A percentile compares a stretch with the other conserved stretches of the same genome.
These are phyloP conservation scores for Cettia cetti DNA, from an alignment of 2,113 vertebrate species.

Conservation along the genomic window DNA sequence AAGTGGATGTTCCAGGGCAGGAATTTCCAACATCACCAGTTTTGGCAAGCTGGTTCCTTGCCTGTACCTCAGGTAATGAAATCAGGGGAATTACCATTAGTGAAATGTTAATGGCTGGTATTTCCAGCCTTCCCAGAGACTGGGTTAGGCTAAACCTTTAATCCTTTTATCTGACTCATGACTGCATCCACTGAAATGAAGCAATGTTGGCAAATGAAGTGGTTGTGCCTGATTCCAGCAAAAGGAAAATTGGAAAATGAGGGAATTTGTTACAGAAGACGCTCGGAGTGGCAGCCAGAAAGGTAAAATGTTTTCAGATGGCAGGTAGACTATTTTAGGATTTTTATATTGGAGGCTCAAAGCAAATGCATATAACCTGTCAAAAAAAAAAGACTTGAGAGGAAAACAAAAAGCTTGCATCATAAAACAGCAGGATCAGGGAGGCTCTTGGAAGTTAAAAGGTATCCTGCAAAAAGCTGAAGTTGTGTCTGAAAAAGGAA, in stretches of 20 bases:
- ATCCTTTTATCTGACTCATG: background rate
- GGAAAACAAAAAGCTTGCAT: slow-evolving; percentile 61
- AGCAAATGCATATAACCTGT: slow-evolving; percentile 66
- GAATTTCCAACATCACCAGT: background rate
- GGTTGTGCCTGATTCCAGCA: background rate
- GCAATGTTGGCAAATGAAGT: background rate
- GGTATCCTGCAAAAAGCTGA: slow-evolving; percentile 59
- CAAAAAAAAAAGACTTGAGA: slow-evolving; percentile 61
- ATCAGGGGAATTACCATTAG: background rate
- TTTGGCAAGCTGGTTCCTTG: background rate
- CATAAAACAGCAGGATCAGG: slow-evolving; percentile 60
- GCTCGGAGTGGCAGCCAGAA: slow-evolving; percentile 7
- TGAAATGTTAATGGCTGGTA: background rate
- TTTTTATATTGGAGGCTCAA: slow-evolving; percentile 53
- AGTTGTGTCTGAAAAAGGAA: slow-evolving; percentile 53
- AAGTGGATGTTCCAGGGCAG: background rate
- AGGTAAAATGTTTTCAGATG: slow-evolving; percentile 42
- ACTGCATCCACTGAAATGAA: background rate
- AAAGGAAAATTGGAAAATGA: background rate
- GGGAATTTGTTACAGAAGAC: background rate
- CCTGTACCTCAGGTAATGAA: background rate
- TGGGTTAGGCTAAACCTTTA: background rate
- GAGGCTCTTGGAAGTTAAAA: slow-evolving; percentile 66
- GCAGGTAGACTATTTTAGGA: slow-evolving; percentile 62
- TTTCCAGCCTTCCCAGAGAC: background rate